Base-by-base conservation (phyloP, 2,888 invertebrate species). In the Ceratothoa steindachneri region DNA sequence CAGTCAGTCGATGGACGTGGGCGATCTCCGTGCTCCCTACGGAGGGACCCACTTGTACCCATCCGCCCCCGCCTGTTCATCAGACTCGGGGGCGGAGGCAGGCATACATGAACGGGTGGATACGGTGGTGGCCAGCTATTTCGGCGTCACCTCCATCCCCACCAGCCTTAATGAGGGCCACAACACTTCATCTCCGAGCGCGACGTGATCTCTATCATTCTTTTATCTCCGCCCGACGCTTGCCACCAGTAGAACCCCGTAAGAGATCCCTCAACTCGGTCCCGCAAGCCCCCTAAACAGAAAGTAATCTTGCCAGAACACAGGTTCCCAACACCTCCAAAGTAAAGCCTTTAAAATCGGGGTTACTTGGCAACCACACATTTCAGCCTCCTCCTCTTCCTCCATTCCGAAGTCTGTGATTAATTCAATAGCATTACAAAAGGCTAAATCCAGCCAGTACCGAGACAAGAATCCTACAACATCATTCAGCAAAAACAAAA, bases 121-220 rank as follows among this genome's bases (percentile, higher is more conserved):
- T n/a, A 60, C 22, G 3, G 60, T n/a, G 60, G 19, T 60, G 12
- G 60, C 24, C 27, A 60, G 24, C 27, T 60, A 60, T 24, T 12
- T 60, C 27, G 60, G 60, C 22, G 60, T 60, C n/a, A 1, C 12
- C 27, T 24, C n/a, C n/a, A 15, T 60, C 12, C 12, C 60, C 60
- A 60, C 19, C 60, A 60, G 60, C 60, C 60, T 60, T 60, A 60
- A 24, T 60, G 60, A 60, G 12, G 60, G 60, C 12, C 60, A 60
- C 19, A 60, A 9, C 60, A 22, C 60, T 60, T 51, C 52, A 51
- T 60, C 60, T 22, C 60, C 60, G 60, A 60, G 24, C 27, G 12
- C 60, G 1, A 60, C 60, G 60, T 60, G 60, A 60, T 60, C 41
- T 5, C 15, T 9, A 15, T 41, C 15, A 9, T 41, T 41, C 15